Evolutionary conservation across 2,797 vertebrate species (phyloP).

Genomic region (Pangasius larnaudii): DNA sequence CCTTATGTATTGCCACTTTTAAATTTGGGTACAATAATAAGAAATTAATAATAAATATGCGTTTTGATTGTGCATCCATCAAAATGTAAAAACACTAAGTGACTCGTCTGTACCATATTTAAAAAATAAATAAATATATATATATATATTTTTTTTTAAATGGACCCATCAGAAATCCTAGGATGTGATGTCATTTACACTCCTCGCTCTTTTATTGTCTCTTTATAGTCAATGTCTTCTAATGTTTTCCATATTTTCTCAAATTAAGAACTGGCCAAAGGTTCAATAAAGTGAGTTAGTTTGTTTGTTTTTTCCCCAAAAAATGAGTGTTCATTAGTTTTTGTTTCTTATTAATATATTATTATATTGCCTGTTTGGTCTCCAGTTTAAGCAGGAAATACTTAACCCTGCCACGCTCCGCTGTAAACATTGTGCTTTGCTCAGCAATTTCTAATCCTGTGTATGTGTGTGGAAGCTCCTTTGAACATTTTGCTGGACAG

Average conservation of each 20-base stretch:
- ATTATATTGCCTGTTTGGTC: background rate
- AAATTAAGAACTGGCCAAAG: background rate
- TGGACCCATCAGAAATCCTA: background rate
- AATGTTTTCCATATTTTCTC: background rate
- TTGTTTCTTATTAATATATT: background rate
- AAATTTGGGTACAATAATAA: too few species aligned
- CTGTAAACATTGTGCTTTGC: background rate
- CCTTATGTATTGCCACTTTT: background rate
- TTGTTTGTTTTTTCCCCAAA: too few species aligned
- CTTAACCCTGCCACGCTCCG: background rate
- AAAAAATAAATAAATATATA: background rate
- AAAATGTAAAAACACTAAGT: background rate
- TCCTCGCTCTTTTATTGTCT: background rate
- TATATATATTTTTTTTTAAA: background rate
- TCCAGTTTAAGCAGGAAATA: background rate
- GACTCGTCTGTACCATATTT: background rate
- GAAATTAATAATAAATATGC: background rate
- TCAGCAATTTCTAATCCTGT: conserved; percentile 15
- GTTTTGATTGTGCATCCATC: background rate
- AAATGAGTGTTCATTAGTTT: background rate
- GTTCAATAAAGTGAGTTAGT: background rate
- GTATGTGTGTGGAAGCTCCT: background rate
- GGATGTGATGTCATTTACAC: background rate
- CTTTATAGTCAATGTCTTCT: background rate
- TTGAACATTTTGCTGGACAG: background rate